Evolutionary conservation across 1,140 invertebrate genomes (phyloP), one percentile per base, ranked within the genome.

Genomic region (Ruditapes philippinarum): DNA sequence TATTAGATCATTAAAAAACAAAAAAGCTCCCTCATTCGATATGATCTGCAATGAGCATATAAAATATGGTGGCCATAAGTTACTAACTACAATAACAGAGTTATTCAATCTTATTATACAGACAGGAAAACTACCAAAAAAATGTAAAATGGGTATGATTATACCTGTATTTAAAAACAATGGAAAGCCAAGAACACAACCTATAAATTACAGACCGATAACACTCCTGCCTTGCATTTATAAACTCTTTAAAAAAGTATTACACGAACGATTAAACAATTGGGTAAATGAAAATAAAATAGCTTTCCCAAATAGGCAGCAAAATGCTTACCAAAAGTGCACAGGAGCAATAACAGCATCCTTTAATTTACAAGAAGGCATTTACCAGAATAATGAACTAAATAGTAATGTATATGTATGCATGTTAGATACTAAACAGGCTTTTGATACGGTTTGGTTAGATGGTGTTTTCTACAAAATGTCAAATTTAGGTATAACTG

Each of bases 141-240:
- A 28, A 28, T 68, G 65, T 40, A 68, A 68, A 68, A 68, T 54
- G 36, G 65, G 65, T 33, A 68, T 68, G 65, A 68, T 68, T 40
- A 68, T 68, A 5, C n/a, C 25, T 3, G 36, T 68, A 3, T 68
- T 36, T 33, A 40, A 68, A 68, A n/a, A 68, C 14, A 40, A 68
- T 40, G 65, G 65, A 19, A 36, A 68, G n/a, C 2, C 51, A 25
- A 11, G 65, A 68, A 68, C 65, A 5, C 11, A 68, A 17, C 9
- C 65, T 12, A 12, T 36, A 3, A 68, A 40, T 40, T 68, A 68
- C 28, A 11, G 65, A 2, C 65, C 65, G 4, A 68, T 68, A 9
- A 68, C 65, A 2, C 65, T 68, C n/a, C 36, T 68, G 14, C 65
- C 65, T 2, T 33, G 28, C 65, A 68, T 68, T 36, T 68, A 68